phyloP scores from a whole-genome alignment of 2,888 invertebrate genomes.

The Orchestes rusci region DNA sequence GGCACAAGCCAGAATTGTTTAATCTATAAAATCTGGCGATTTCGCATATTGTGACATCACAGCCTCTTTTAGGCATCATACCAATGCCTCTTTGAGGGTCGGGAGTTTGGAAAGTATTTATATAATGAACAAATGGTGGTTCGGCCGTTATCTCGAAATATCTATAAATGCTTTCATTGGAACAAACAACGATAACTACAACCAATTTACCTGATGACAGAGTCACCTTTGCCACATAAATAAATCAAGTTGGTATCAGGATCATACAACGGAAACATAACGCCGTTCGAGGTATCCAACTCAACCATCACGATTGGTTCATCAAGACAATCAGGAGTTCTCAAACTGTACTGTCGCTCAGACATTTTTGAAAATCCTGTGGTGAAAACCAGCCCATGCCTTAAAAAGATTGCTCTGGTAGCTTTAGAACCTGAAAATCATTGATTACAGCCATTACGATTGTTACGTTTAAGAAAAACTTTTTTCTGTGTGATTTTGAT shows the following conservation, averaged over 20 bases:
- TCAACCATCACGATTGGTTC: conserved; percentile 91
- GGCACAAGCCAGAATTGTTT: conserved; percentile 89
- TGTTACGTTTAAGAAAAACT: too few species aligned
- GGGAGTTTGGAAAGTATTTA: conserved; percentile 96
- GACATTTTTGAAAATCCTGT: conserved; percentile 96
- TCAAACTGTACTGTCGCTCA: conserved; percentile 92
- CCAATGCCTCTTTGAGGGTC: conserved; percentile 96
- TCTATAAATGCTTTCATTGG: conserved; percentile 34
- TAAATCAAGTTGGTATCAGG: conserved; percentile 92
- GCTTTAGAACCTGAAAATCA: conserved; percentile 71
- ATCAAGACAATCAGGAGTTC: conserved; percentile 78
- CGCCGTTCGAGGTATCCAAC: conserved; percentile 91
- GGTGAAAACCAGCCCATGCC: conserved; percentile 87
- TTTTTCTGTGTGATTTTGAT: too few species aligned
- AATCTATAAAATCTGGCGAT: conserved; percentile 92
- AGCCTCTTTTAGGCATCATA: conserved; percentile 96
- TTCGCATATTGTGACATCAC: conserved; percentile 91
- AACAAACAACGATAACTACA: background rate
- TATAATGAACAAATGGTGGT: conserved; percentile 91
- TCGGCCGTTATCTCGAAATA: conserved; percentile 75
- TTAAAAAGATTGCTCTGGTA: conserved; percentile 80
- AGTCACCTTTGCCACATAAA: conserved; percentile 96
- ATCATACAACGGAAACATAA: conserved; percentile 95
- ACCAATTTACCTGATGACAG: conserved; percentile 75
- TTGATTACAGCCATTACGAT: too few species aligned